Base-by-base conservation (phyloP, 2,113 vertebrate genomes). In the Solenodon paradoxus region DNA sequence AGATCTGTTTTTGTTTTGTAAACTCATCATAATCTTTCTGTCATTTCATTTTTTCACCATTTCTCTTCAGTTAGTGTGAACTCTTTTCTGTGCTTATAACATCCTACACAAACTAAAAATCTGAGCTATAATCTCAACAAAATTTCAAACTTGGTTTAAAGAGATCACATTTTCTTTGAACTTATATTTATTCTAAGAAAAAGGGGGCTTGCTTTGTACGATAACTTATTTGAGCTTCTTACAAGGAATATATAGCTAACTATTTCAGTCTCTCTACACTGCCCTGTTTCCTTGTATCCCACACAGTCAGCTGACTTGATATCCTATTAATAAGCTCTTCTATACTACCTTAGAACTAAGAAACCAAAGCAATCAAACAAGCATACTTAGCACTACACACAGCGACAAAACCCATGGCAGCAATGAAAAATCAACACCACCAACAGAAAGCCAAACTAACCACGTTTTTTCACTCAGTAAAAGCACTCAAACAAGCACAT, bases 361-460 rank as follows among this genome's bases (percentile, higher is more conserved):
- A 88, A 22, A 86, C 19, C 9, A 86, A 94, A 61, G 61, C 30
- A 88, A 61, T 81, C 66, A 91, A 84, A 55, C 22, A 81, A 72
- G 24, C 47, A 88, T 57, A 88, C 35, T 89, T 77, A 89, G 61
- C 19, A 77, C 64, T 83, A 87, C 11, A 89, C 9, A 95, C 19
- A 55, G 16, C n/a, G n/a, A 47, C 59, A 22, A 93, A 72, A 38
- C 10, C 38, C 59, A 85, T 0, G 10, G 24, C 2, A 95, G 8
- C 13, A 93, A 91, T 49, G 79, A 86, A 96, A 83, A 94, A 42
- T 69, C 22, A 97, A 35, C 17, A 47, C 3, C 5, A n/a, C 7
- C 19, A 79, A 79, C 45, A 90, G 82, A 72, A 82, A 40, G 30
- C 15, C 51, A 32, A 91, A 93, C 51, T 45, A 72, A 84, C 66